Evolutionary conservation across 2,888 invertebrate genomes (phyloP).

Genomic region (Spisula solida): DNA sequence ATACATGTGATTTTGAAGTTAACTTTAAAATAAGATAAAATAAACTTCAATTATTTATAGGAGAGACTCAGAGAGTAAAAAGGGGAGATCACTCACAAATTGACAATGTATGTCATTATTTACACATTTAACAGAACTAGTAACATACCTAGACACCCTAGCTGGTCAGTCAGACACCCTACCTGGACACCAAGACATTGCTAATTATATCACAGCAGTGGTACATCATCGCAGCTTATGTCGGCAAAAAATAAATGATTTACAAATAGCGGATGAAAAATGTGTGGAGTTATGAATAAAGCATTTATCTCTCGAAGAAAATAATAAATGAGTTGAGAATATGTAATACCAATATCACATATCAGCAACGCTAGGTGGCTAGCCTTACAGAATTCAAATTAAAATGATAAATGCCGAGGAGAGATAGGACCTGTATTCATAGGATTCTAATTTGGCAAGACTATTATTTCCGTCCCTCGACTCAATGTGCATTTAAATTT

Average conservation of each 20-base stretch:
- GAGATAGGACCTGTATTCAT: slow-evolving; percentile 38
- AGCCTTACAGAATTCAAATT: slow-evolving; percentile 46
- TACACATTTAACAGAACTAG: no score
- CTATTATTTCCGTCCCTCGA: slow-evolving; percentile 20
- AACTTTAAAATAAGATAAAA: no score
- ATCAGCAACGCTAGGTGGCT: slow-evolving; percentile 44
- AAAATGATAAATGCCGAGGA: slow-evolving; percentile 49
- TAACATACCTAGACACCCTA: no score
- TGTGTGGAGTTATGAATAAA: slow-evolving; percentile 18
- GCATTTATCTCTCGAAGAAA: slow-evolving; percentile 19
- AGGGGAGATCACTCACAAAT: no score
- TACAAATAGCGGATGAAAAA: slow-evolving; percentile 21
- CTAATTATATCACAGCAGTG: not conserved
- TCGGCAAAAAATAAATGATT: slow-evolving; percentile 4
- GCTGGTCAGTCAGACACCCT: no score
- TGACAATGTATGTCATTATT: no score
- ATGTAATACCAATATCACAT: slow-evolving; percentile 47
- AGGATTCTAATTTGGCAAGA: slow-evolving; percentile 34
- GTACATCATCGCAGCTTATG: not conserved
- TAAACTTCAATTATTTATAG: no score
- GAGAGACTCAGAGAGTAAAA: no score
- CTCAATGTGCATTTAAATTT: slow-evolving; percentile 21
- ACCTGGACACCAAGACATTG: not conserved
- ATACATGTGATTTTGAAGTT: no score
- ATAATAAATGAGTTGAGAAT: slow-evolving; percentile 41